These are phyloP conservation scores for Plodia interpunctella DNA, from an alignment of 1,140 invertebrate genomes.

Conservation along the genomic window DNA sequence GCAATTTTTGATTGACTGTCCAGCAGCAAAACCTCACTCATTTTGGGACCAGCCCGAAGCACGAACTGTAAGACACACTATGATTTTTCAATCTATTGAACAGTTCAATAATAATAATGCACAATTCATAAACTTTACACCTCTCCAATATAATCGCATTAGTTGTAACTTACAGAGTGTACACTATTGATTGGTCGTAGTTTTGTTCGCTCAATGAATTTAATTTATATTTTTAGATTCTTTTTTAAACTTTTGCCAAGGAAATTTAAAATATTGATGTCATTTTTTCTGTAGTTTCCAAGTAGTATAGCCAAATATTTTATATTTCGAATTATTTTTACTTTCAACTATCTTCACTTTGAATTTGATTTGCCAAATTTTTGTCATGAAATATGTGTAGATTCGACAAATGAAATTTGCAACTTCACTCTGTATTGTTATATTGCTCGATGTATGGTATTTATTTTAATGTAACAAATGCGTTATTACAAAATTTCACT, in stretches of 20 bases:
- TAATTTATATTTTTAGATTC: neutral
- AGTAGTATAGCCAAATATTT: too few species aligned
- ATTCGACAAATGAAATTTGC: too few species aligned
- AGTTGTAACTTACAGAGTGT: constrained; percentile 21
- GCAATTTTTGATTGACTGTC: neutral
- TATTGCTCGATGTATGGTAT: constrained; percentile 7
- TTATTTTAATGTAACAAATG: constrained; percentile 30
- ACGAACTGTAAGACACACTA: neutral
- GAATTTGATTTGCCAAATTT: too few species aligned
- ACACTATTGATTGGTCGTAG: too few species aligned
- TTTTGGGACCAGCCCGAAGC: constrained; percentile 10
- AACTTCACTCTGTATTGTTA: neutral
- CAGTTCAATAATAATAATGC: too few species aligned
- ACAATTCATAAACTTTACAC: too few species aligned
- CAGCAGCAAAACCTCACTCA: constrained; percentile 10
- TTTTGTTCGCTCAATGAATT: neutral
- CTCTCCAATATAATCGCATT: constrained; percentile 33
- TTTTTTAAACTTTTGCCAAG: too few species aligned
- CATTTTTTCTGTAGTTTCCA: too few species aligned
- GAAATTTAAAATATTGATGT: too few species aligned
- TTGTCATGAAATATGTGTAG: neutral
- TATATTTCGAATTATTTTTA: too few species aligned
- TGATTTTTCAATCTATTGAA: too few species aligned
- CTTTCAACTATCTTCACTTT: too few species aligned
- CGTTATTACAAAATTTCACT: constrained; percentile 29